Evolutionary conservation across 2,888 invertebrate genomes (phyloP).

Genomic region (Leucophenga montana): DNA sequence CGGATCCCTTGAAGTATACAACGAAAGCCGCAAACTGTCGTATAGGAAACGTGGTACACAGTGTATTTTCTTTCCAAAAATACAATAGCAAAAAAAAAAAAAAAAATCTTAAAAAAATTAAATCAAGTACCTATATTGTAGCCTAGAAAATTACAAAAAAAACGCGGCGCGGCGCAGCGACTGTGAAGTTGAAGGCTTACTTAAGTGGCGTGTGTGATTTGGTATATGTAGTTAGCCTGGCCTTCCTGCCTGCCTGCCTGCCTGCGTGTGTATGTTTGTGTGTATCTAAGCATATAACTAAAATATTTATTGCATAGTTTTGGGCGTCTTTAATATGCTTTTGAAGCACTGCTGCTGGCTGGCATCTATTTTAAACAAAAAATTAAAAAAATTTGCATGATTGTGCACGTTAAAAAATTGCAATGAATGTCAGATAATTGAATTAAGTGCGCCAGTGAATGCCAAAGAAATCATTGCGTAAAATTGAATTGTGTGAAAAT

Average conservation of each 20-base stretch:
- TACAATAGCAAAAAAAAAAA: background rate
- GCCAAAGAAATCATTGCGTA: slow-evolving; percentile 7
- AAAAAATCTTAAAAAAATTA: background rate
- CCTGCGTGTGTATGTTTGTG: slow-evolving; percentile 6
- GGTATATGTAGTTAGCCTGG: background rate
- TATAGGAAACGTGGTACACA: background rate
- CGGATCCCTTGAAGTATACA: slow-evolving; percentile 45
- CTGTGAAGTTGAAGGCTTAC: too few relatives aligned
- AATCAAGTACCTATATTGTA: background rate
- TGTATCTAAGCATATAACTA: slow-evolving; percentile 13
- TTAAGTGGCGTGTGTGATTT: background rate
- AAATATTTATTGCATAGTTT: slow-evolving; percentile 20
- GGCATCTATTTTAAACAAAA: too few relatives aligned
- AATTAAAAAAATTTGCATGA: too few relatives aligned
- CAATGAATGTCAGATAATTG: background rate
- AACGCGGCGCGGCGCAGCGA: background rate
- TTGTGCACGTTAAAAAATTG: too few relatives aligned
- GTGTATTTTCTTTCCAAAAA: background rate
- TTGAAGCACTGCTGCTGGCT: too few relatives aligned
- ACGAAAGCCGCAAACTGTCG: slow-evolving; percentile 23
- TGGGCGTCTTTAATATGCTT: background rate
- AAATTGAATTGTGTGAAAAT: background rate
- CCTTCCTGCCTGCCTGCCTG: background rate
- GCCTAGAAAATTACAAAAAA: background rate
- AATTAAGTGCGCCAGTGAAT: background rate